Percentiles rank a stretch among this genome's conserved stretches.
phyloP scores from a whole-genome alignment of 1,140 invertebrate genomes.

The Drosophila littoralis region DNA sequence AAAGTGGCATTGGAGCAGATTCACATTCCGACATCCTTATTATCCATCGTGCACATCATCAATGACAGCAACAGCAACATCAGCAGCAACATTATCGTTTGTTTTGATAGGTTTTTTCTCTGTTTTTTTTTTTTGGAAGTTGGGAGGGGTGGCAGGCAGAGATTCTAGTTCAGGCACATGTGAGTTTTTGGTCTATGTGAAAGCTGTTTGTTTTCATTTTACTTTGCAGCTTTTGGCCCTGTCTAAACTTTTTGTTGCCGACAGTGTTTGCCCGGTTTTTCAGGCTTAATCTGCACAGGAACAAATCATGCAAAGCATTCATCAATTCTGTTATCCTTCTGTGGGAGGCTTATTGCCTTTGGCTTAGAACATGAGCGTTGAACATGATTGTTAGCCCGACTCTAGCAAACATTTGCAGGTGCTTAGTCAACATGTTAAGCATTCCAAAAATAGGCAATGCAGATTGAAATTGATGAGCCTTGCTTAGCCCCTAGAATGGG shows the following conservation, averaged over 20 bases:
- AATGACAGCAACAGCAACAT: constrained; percentile 42
- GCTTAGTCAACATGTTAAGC: constrained; percentile 57
- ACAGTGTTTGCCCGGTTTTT: constrained; percentile 9
- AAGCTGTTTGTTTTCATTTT: constrained; percentile 21
- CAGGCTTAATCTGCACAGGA: constrained; percentile 47
- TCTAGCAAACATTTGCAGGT: constrained; percentile 59
- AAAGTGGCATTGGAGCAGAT: constrained; percentile 57
- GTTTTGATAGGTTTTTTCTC: constrained; percentile 72
- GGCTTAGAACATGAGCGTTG: constrained; percentile 5
- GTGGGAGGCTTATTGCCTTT: constrained; percentile 15
- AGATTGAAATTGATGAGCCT: constrained; percentile 72
- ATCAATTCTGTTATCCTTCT: constrained; percentile 69
- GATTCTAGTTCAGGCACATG: constrained; percentile 20
- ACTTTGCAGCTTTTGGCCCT: constrained; percentile 26
- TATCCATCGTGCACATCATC: constrained; percentile 70
- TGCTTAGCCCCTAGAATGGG: background rate
- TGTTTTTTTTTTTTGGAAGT: background rate
- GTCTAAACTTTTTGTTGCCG: constrained; percentile 32
- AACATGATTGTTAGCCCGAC: constrained; percentile 32
- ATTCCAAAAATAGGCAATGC: constrained; percentile 66
- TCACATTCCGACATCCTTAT: constrained; percentile 59
- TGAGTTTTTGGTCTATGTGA: constrained; percentile 3
- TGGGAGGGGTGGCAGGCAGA: background rate
- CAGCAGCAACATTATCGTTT: constrained; percentile 70
- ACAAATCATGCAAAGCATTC: constrained; percentile 70